phyloP scores from a whole-genome alignment of 2,113 vertebrate species.

The Regulus satrapa region DNA sequence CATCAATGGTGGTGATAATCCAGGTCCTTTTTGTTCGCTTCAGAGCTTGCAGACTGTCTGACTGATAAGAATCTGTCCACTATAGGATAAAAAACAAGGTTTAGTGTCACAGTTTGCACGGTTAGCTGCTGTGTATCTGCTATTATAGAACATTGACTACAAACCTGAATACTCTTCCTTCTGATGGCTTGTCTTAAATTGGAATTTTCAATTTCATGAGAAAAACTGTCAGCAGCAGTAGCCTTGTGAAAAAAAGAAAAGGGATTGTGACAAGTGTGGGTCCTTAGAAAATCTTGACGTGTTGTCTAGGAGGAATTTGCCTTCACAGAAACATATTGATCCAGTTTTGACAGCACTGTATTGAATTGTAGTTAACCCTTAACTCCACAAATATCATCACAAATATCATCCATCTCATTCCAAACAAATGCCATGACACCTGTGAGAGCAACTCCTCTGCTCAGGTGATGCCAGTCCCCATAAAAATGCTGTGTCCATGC shows the following conservation, averaged over 20 bases:
- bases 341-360: neutral
- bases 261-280: neutral
- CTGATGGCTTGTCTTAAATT: neutral
- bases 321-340: neutral
- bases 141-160: neutral
- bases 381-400: neutral
- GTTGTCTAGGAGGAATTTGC: neutral
- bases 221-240: neutral
- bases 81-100: neutral
- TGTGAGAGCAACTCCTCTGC: neutral
- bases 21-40: slow-evolving; percentile 77
- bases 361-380: neutral
- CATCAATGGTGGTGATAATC: slow-evolving; percentile 78
- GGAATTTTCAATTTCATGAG: neutral
- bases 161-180: neutral
- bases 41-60: neutral
- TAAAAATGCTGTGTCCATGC: neutral
- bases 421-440: neutral
- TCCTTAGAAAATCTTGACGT: neutral
- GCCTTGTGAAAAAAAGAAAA: neutral
- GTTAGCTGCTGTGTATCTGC: neutral
- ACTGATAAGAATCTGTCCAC: neutral
- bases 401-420: neutral
- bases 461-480: neutral
- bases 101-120: neutral